Evolutionary conservation across 2,888 invertebrate species (phyloP).

Genomic region (Eumacrocentrus americanus): DNA sequence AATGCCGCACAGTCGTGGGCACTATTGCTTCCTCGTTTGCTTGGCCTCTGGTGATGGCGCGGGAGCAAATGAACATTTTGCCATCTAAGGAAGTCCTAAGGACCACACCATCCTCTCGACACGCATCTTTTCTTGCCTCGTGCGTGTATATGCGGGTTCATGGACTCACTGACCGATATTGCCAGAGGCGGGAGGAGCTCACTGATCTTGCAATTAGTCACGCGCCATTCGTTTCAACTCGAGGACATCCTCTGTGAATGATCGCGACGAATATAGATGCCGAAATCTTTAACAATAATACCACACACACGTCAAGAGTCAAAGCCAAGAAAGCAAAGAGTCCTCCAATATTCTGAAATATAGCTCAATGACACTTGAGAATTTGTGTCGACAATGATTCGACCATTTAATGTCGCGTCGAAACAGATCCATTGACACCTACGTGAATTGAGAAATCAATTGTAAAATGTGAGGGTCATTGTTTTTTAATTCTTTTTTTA

Average conservation of each 20-base stretch:
- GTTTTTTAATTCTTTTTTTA: neutral
- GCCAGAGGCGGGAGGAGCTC: slow-evolving; percentile 15
- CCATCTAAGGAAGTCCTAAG: too few species aligned
- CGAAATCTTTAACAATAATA: neutral
- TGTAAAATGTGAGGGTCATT: neutral
- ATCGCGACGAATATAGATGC: neutral
- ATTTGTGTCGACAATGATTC: neutral
- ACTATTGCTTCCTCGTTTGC: neutral
- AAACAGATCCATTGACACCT: slow-evolving; percentile 4
- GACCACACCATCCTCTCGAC: too few species aligned
- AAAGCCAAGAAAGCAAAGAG: neutral
- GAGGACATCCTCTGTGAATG: neutral
- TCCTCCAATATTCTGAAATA: slow-evolving; percentile 1
- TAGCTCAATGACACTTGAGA: slow-evolving; percentile 14
- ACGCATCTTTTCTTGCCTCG: too few species aligned
- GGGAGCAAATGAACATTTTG: neutral
- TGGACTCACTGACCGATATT: slow-evolving; percentile 20
- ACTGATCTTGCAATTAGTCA: slow-evolving; percentile 36
- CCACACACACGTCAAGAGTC: neutral
- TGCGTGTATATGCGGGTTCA: slow-evolving; percentile 5
- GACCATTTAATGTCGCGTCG: neutral
- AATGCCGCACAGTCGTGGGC: neutral
- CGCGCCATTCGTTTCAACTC: slow-evolving; percentile 19
- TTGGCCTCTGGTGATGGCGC: too few species aligned
- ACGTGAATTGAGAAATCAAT: slow-evolving; percentile 11